phyloP scores from a whole-genome alignment of 2,113 vertebrate genomes.

The Sterrhoptilus dennistouni region DNA sequence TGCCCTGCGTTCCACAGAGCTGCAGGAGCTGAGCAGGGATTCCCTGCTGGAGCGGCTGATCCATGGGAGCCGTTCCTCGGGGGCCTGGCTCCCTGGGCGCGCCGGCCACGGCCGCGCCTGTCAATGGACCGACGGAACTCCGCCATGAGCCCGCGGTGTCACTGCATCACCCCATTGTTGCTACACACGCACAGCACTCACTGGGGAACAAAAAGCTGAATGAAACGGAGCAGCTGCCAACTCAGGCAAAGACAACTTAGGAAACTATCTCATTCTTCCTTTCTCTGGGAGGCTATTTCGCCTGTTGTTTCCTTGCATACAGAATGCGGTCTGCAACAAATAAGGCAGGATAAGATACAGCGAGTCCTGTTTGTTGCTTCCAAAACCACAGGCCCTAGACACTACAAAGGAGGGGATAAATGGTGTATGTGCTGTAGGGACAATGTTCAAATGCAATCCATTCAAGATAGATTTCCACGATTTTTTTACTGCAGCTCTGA shows the following conservation, averaged over 20 bases:
- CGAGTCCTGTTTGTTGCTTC: constrained; percentile 39
- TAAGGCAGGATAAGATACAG: constrained; percentile 64
- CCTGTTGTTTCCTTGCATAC: constrained; percentile 79
- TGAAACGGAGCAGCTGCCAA: constrained; percentile 76
- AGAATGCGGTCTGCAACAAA: constrained; percentile 70
- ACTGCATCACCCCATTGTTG: constrained; percentile 76
- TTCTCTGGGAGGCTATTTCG: constrained; percentile 72
- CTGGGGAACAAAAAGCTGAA: constrained; percentile 79
- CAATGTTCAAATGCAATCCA: background rate
- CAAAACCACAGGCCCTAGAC: constrained; percentile 58
- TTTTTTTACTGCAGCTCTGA: background rate
- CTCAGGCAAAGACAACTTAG: constrained; percentile 80
- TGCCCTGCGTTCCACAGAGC: accelerated
- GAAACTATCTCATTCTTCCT: constrained; percentile 83
- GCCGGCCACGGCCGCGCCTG: constrained; percentile 37
- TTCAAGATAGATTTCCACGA: background rate
- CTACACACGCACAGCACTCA: constrained; percentile 80
- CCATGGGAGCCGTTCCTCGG: background rate
- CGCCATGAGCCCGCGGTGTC: constrained; percentile 60
- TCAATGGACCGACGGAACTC: constrained; percentile 75
- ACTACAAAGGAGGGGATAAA: constrained; percentile 48
- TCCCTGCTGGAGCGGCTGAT: background rate
- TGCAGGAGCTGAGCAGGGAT: background rate
- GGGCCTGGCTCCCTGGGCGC: constrained; percentile 59
- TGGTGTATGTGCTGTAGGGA: constrained; percentile 19